phyloP scores from a whole-genome alignment of 1,140 invertebrate species.

The Campoletis sonorensis region DNA sequence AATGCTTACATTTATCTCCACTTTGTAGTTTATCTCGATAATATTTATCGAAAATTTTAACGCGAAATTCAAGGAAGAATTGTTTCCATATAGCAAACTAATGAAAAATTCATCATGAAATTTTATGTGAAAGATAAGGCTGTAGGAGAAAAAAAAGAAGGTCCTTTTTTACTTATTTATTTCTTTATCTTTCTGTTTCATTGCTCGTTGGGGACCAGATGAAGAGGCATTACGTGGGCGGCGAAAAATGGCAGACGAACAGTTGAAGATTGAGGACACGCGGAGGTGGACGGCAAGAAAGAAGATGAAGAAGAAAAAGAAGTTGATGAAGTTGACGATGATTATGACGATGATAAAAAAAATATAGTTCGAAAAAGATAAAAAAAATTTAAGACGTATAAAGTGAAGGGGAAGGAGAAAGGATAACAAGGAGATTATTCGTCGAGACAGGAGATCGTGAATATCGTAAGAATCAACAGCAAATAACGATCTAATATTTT shows the following conservation, averaged over 20 bases:
- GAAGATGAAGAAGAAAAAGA: conserved; percentile 33
- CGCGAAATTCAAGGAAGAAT: no score
- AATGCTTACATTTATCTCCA: no score
- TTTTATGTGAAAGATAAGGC: no score
- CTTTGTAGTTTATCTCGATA: no score
- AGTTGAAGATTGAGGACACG: conserved; percentile 54
- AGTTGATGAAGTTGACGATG: conserved; percentile 39
- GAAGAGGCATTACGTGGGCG: conserved; percentile 61
- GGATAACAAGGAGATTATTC: not conserved
- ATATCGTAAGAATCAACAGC: conserved; percentile 55
- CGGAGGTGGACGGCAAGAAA: conserved; percentile 22
- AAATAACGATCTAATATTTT: conserved; percentile 21
- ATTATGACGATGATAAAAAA: conserved; percentile 28
- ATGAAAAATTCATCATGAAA: not conserved
- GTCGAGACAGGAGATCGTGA: conserved; percentile 27
- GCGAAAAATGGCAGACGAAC: conserved; percentile 56
- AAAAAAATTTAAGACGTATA: conserved; percentile 1
- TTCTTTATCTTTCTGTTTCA: conserved; percentile 28
- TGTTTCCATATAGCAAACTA: not conserved
- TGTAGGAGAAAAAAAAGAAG: no score
- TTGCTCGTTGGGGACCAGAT: conserved; percentile 60
- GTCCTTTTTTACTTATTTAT: conserved; percentile 41
- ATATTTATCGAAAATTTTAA: no score
- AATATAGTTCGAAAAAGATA: not conserved
- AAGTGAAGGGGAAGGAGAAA: not conserved